These are phyloP conservation scores for Hyphantria cunea DNA, from an alignment of 1,140 invertebrate genomes.

Conservation along the genomic window DNA sequence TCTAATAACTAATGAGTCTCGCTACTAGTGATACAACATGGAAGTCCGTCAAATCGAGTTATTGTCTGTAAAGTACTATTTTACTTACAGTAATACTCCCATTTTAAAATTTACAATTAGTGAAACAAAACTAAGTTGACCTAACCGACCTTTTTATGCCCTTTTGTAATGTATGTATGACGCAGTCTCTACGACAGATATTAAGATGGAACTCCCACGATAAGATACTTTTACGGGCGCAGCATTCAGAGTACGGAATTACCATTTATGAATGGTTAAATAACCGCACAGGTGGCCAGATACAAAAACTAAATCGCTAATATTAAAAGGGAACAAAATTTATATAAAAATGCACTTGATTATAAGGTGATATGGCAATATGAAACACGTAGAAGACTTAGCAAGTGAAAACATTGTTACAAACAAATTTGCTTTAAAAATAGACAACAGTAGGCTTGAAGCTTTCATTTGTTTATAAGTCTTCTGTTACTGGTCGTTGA, in stretches of 20 bases:
- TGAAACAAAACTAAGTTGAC: neutral
- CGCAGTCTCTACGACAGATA: neutral
- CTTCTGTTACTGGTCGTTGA: slow-evolving; percentile 2
- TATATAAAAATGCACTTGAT: too few relatives aligned
- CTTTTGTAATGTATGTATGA: neutral
- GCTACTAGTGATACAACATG: too few relatives aligned
- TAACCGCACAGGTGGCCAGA: neutral
- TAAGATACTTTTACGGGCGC: slow-evolving; percentile 7
- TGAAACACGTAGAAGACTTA: too few relatives aligned
- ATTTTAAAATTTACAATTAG: neutral
- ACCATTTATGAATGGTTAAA: slow-evolving; percentile 19
- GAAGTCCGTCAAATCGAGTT: too few relatives aligned
- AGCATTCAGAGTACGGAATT: slow-evolving; percentile 18
- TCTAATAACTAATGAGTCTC: too few relatives aligned
- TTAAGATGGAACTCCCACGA: slow-evolving; percentile 13
- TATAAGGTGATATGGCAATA: too few relatives aligned
- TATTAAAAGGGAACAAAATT: too few relatives aligned
- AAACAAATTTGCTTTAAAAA: too few relatives aligned
- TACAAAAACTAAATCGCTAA: too few relatives aligned
- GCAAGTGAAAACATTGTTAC: too few relatives aligned
- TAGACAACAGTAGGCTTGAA: neutral
- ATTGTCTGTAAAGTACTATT: too few relatives aligned
- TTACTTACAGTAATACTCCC: too few relatives aligned
- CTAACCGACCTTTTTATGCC: neutral
- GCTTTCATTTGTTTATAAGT: neutral